A percentile compares a stretch with the other conserved stretches of the same genome.
These are phyloP conservation scores for Hemichromis elongatus DNA, from an alignment of 2,113 vertebrate species.

Conservation along the genomic window DNA sequence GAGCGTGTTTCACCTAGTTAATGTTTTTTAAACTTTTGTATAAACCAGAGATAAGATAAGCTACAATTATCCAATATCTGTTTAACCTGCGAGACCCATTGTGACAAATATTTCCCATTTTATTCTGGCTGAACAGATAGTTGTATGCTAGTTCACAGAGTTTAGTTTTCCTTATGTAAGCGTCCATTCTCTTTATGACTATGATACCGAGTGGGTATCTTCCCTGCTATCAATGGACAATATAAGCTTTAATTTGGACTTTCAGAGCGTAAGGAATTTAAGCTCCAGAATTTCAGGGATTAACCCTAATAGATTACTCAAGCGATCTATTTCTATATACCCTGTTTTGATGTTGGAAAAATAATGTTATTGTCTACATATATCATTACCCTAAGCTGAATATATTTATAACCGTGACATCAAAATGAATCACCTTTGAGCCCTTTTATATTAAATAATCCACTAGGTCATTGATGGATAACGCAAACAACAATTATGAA, in stretches of 20 bases:
- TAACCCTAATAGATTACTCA: background rate
- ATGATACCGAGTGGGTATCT: background rate
- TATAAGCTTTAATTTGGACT: background rate
- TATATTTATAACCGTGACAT: background rate
- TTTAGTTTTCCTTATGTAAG: background rate
- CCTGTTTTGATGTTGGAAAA: background rate
- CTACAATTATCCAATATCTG: background rate
- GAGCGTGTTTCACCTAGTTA: background rate
- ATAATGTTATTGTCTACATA: background rate
- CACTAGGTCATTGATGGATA: background rate
- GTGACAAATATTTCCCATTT: background rate
- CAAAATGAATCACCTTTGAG: background rate
- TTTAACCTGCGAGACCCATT: background rate
- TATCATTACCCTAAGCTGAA: background rate
- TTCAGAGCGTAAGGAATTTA: rapidly evolving
- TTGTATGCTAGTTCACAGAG: background rate
- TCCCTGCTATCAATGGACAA: background rate
- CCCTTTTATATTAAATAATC: background rate
- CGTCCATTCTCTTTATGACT: background rate
- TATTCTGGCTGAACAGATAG: background rate
- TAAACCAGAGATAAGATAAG: background rate
- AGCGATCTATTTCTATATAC: background rate
- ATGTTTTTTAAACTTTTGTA: background rate
- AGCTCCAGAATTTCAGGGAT: background rate
- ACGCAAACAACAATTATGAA: background rate